These are phyloP conservation scores for Euura saliciscinereae DNA, from an alignment of 1,140 invertebrate genomes.

Conservation along the genomic window DNA sequence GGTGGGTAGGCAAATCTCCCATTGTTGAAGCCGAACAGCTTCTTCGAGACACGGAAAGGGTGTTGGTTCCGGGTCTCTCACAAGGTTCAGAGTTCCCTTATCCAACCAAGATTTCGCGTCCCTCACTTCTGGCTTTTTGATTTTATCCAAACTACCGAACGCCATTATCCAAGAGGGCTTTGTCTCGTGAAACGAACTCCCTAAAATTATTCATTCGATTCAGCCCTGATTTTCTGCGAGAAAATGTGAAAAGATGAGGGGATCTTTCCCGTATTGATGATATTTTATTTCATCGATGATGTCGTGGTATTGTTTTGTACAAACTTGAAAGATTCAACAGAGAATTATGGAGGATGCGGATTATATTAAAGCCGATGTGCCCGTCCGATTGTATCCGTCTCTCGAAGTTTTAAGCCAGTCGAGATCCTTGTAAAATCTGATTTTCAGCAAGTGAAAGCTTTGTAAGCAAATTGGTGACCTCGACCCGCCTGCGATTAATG, in stretches of 20 bases:
- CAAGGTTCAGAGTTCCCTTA: background rate
- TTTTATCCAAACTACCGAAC: background rate
- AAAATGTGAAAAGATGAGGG: too few relatives aligned
- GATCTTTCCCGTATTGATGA: too few relatives aligned
- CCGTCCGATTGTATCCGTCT: background rate
- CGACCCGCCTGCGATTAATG: background rate
- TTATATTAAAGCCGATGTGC: background rate
- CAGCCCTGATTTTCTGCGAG: too few relatives aligned
- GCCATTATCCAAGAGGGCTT: background rate
- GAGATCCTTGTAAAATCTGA: background rate
- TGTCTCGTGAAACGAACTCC: too few relatives aligned
- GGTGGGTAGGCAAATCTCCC: background rate
- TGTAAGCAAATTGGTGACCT: slow-evolving; percentile 7
- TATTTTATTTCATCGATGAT: too few relatives aligned
- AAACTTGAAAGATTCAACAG: background rate
- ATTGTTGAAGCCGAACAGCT: background rate
- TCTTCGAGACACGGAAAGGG: slow-evolving; percentile 3
- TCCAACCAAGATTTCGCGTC: background rate
- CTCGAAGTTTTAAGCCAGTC: background rate
- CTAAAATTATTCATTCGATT: too few relatives aligned
- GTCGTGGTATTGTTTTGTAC: background rate
- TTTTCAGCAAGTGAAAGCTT: slow-evolving; percentile 3
- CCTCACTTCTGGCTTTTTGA: background rate
- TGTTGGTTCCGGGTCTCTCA: background rate
- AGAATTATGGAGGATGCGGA: background rate